Base-by-base conservation (phyloP, 37 sponge, comb jelly and placozoan species). In the Haliclona indistincta region DNA sequence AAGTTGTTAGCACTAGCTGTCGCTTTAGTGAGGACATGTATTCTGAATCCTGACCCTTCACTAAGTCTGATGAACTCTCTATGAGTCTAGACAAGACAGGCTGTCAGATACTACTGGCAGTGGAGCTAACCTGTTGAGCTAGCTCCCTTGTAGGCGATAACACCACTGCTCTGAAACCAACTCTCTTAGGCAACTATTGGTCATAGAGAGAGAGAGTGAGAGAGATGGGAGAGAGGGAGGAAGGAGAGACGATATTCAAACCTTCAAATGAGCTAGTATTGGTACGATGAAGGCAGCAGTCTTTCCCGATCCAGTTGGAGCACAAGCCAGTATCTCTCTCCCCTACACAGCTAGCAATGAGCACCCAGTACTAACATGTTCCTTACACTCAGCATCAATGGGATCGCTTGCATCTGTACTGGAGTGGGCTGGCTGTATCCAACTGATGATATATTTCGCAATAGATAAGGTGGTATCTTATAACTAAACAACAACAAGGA, bases 111-210 rank as follows among this genome's bases (percentile, higher is more conserved):
- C 56, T 28, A 26, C 45, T 68, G 34, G 19, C 17, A 47, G 49
- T 47, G 28, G 20, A 4, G 64, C 42, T 4, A 34, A 83, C 87
- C 85, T 96, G 99, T 60, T 86, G 88, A 19, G 99, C 95, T 25
- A 98, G 81, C 63, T 98, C 99, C 71, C 99, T 74, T n/a, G 99
- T 98, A 2, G 99, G 99, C 11, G 95, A 86, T 36, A 98, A 56
- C 19, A 98, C 73, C 19, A 98, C 71, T 10, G 99, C 95, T 42
- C 99, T 56, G 70, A 98, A 98, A 5, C 95, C 95, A 47, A 45
- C 73, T 65, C 64, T 84, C 62, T 83, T 37, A 4, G 99, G 93
- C 37, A 51, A 34, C 88, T 96, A 35, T 4, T 72, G 29, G 13
- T 6, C 26, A 35, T 29, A 13, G 70, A 70, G 2, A 62, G n/a